A percentile compares a stretch with the other conserved stretches of the same genome.
These are phyloP conservation scores for Brachionus koreanus DNA, from an alignment of 1,140 invertebrate species.

Conservation along the genomic window DNA sequence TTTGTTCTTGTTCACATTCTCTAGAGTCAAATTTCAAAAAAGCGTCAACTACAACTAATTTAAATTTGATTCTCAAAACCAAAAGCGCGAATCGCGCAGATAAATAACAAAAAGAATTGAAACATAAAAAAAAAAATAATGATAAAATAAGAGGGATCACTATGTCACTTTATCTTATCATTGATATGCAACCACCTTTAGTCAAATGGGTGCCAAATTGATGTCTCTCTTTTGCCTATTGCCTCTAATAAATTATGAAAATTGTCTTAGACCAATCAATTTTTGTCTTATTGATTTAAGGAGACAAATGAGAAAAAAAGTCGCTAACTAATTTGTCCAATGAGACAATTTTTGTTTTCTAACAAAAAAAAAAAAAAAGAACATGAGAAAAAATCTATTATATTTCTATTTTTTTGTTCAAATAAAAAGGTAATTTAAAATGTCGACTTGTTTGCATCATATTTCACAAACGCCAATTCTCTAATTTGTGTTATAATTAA, in stretches of 20 bases:
- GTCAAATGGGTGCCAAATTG: too few species aligned
- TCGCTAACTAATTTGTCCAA: neutral
- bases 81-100: too few species aligned
- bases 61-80: constrained; percentile 8
- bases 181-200: too few species aligned
- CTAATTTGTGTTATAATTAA: neutral
- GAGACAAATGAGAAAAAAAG: constrained; percentile 20
- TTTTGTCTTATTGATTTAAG: neutral
- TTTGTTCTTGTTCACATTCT: neutral
- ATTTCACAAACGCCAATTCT: neutral
- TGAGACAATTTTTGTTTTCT: neutral
- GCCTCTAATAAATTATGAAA: neutral
- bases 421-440: constrained; percentile 21
- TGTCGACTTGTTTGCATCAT: constrained; percentile 39
- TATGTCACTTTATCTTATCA: too few species aligned
- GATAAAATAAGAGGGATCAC: neutral
- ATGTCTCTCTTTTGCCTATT: too few species aligned
- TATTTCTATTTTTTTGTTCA: too few species aligned
- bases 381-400: neutral
- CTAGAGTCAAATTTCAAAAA: constrained; percentile 38
- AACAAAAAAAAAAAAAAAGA: neutral
- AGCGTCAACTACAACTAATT: constrained; percentile 40
- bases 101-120: too few species aligned
- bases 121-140: neutral
- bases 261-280: neutral